phyloP scores from a whole-genome alignment of 1,140 invertebrate species.

The Cotesia vestalis region DNA sequence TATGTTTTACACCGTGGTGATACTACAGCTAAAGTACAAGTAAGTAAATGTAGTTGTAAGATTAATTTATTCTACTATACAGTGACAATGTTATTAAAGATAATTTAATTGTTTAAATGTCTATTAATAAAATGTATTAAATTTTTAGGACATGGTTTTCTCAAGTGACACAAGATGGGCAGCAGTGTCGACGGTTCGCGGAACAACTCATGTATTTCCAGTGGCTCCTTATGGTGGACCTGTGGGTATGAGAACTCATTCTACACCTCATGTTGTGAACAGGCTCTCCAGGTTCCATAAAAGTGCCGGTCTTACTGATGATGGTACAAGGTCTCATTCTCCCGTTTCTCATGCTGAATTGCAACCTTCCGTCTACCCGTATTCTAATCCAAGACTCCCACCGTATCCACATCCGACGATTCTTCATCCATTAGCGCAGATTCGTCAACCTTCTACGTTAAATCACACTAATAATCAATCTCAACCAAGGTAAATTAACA shows the following conservation, averaged over 20 bases:
- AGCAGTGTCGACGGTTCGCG: conserved; percentile 91
- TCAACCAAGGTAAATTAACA: conserved; percentile 63
- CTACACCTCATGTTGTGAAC: conserved; percentile 92
- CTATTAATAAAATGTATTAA: neutral
- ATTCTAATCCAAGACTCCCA: conserved; percentile 87
- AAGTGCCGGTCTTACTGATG: conserved; percentile 86
- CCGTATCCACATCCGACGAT: conserved; percentile 87
- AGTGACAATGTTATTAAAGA: too few species aligned
- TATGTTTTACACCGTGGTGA: conserved; percentile 93
- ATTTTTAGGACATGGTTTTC: conserved; percentile 83
- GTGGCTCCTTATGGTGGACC: conserved; percentile 96
- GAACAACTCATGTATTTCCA: conserved; percentile 97
- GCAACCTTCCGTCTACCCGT: conserved; percentile 74
- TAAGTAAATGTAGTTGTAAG: conserved; percentile 39
- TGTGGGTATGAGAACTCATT: conserved; percentile 91
- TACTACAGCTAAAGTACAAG: conserved; percentile 82
- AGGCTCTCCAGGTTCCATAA: conserved; percentile 93
- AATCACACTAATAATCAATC: conserved; percentile 65
- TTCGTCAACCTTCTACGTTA: conserved; percentile 78
- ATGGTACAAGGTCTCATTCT: conserved; percentile 78
- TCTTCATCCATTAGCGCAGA: conserved; percentile 82
- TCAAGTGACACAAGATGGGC: conserved; percentile 95
- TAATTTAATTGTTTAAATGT: conserved; percentile 41
- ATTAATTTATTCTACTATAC: conserved; percentile 1
- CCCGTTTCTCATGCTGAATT: conserved; percentile 72